Conservation (phyloP, 2,797 vertebrate genomes). For the Coregonus sp. region DNA sequence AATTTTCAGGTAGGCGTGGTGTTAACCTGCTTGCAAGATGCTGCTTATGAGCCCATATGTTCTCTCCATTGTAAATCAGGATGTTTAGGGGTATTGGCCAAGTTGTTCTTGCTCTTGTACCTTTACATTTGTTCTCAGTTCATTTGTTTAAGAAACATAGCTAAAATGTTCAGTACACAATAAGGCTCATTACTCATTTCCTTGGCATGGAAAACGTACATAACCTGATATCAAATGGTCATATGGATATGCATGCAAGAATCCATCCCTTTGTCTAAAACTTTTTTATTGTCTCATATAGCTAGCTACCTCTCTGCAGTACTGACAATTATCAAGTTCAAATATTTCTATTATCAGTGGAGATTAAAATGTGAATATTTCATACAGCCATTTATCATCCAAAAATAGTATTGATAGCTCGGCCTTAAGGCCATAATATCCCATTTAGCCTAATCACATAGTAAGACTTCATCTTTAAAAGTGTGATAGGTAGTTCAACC, state of each 20-base stretch:
- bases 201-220: background rate
- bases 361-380: constrained; percentile 76
- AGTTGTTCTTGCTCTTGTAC: background rate
- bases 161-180: background rate
- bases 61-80: background rate
- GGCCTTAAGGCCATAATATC: constrained; percentile 43
- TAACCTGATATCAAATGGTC: background rate
- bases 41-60: background rate
- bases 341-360: constrained; percentile 68
- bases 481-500: too few relatives aligned
- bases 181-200: background rate
- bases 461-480: too few relatives aligned
- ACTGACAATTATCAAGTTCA: constrained; percentile 24
- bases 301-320: too few relatives aligned
- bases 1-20: background rate
- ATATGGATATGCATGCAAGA: background rate
- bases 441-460: constrained; percentile 31
- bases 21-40: background rate
- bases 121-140: background rate
- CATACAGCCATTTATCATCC: constrained; percentile 68
- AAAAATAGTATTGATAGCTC: constrained; percentile 62
- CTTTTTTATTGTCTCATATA: constrained; percentile 2
- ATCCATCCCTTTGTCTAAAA: background rate
- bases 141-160: background rate
- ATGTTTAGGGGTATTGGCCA: background rate